These are phyloP conservation scores for roundworm (Caenorhabditis elegans) DNA, from an alignment of 1,140 invertebrate species.

Conservation along the genomic window WBcel235 BX284606.5:7034001-7034500, in stretches of 20 bases:
- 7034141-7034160: background rate
- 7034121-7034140: constrained; percentile 16
- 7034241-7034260: constrained; percentile 88
- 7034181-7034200: background rate
- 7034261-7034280: constrained; percentile 73
- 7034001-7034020: background rate
- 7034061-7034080: background rate
- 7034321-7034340: constrained; percentile 63
- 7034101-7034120: background rate
- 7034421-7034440: no score
- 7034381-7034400: no score
- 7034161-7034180: background rate
- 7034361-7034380: constrained; percentile 62
- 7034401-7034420: no score
- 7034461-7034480: no score
- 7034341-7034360: constrained; percentile 67
- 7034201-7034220: constrained; percentile 67
- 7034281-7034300: constrained; percentile 65
- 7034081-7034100: background rate
- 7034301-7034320: constrained; percentile 57
- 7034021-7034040: background rate
- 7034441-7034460: no score
- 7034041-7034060: background rate
- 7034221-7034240: constrained; percentile 94
- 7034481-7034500: no score